Evolutionary conservation across 2,113 vertebrate genomes (phyloP).

Genomic region (Scomber colias): DNA sequence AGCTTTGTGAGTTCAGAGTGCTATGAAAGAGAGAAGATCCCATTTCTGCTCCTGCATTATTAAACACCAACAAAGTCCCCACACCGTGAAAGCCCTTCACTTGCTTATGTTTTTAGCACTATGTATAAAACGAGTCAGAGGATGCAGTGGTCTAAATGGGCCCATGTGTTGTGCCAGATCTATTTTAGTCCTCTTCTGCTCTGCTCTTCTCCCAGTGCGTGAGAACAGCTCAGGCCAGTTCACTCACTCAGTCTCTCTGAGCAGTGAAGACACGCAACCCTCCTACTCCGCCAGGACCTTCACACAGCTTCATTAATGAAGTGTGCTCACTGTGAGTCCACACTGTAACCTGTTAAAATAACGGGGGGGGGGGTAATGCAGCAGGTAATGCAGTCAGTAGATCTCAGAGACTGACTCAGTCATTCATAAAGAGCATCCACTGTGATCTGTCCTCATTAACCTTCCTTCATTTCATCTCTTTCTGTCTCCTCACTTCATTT

Average conservation of each 20-base stretch:
- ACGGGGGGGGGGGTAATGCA: no score
- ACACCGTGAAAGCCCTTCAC: conserved; percentile 52
- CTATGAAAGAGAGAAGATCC: conserved; percentile 41
- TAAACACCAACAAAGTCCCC: conserved; percentile 41
- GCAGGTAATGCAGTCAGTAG: conserved; percentile 12
- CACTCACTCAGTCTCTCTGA: conserved; percentile 34
- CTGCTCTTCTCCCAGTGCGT: conserved; percentile 65
- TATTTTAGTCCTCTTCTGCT: conserved; percentile 59
- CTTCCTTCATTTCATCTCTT: no score
- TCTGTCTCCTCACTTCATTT: no score
- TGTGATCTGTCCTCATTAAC: background rate
- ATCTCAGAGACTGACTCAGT: background rate
- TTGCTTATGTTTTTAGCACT: conserved; percentile 36
- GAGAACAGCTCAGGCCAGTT: conserved; percentile 47
- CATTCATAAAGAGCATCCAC: background rate
- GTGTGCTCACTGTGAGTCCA: conserved; percentile 16
- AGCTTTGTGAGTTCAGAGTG: conserved; percentile 39
- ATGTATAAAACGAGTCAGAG: conserved; percentile 27
- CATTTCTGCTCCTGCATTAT: conserved; percentile 67
- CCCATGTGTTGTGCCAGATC: conserved; percentile 6
- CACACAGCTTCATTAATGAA: conserved; percentile 38
- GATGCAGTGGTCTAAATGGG: conserved; percentile 42
- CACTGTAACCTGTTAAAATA: conserved; percentile 41
- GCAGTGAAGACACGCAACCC: conserved; percentile 52
- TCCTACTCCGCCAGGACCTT: conserved; percentile 9